Conservation (phyloP, 2,113 vertebrate species). For the Prunella himalayana region DNA sequence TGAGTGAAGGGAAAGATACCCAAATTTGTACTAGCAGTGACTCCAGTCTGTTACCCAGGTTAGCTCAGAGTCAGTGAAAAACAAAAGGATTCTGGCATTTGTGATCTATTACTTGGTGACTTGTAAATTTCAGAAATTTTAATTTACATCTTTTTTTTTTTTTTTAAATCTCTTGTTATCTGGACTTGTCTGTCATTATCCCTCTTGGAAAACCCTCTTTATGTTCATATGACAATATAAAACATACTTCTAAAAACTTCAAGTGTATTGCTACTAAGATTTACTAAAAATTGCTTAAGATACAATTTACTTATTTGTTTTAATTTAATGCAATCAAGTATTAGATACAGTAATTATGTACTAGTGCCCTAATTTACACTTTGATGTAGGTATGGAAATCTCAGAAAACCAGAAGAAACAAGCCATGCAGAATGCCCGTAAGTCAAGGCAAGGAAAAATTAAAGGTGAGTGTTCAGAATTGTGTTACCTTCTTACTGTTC, state of each 20-base stretch:
- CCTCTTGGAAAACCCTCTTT: neutral
- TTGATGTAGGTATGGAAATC: constrained; percentile 89
- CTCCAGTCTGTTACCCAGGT: neutral
- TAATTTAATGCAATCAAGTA: neutral
- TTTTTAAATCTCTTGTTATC: neutral
- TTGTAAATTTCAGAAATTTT: neutral
- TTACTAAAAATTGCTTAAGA: neutral
- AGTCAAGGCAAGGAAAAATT: constrained; percentile 87
- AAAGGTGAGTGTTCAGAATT: constrained; percentile 77
- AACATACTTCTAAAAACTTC: neutral
- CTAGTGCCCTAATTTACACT: neutral
- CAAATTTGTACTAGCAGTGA: neutral
- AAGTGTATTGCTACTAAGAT: neutral
- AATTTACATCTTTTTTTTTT: neutral
- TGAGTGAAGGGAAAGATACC: neutral
- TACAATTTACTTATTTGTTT: neutral
- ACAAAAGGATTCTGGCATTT: neutral
- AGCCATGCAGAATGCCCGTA: constrained; percentile 90
- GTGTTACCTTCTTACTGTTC: neutral
- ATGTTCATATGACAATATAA: neutral
- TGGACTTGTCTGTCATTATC: neutral
- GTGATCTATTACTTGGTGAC: neutral
- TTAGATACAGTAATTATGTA: neutral
- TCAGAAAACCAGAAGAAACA: constrained; percentile 91
- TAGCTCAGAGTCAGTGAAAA: neutral